Conservation (phyloP, 2,113 vertebrate species). For the Pantherophis guttatus region DNA sequence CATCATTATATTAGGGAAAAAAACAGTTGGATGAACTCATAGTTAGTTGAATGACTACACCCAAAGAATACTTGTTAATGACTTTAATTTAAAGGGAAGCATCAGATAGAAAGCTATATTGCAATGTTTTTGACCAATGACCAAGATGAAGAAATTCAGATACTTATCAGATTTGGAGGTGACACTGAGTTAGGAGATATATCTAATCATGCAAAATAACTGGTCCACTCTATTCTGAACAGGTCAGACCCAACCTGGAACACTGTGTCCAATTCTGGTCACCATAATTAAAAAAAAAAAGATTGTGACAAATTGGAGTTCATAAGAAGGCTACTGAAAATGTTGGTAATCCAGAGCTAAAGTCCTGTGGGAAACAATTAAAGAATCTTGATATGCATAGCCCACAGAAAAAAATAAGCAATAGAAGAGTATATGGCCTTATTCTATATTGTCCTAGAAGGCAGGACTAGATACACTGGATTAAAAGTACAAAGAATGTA, state of each 20-base stretch:
- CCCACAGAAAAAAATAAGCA: neutral
- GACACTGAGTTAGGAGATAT: neutral
- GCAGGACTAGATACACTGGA: too few species aligned
- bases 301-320: neutral
- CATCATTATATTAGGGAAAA: too few species aligned
- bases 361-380: neutral
- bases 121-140: neutral
- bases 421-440: neutral
- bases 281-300: neutral
- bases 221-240: neutral
- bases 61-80: neutral
- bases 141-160: neutral
- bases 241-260: neutral
- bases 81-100: neutral
- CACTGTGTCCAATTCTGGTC: neutral
- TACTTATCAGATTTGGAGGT: neutral
- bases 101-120: neutral
- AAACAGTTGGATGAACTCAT: neutral
- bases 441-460: too few species aligned
- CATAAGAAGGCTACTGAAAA: neutral
- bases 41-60: neutral
- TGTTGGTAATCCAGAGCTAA: neutral
- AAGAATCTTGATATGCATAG: neutral
- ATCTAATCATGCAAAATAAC: neutral
- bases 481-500: too few species aligned